Conservation (phyloP, 2,113 vertebrate species). For the Pangasianodon hypophthalmus region DNA sequence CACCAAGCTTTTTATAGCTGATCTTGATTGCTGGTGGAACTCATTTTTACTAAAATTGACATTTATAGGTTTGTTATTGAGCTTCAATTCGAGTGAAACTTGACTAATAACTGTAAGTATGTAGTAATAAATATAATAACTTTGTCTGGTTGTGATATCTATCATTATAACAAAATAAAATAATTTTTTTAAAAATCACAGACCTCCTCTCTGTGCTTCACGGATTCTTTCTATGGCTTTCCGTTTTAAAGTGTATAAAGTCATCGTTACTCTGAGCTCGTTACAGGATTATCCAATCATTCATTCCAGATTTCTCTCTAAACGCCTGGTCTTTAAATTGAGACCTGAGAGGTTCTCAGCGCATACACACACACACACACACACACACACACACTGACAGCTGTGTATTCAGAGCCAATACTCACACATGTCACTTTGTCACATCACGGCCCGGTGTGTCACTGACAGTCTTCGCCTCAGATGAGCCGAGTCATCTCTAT, state of each 20-base stretch:
- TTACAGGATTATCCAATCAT: background rate
- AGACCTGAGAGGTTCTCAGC: background rate
- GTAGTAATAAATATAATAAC: background rate
- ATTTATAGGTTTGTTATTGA: background rate
- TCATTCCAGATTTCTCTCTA: background rate
- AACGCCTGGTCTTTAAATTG: background rate
- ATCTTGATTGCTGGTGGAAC: background rate
- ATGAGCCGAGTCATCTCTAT: constrained; percentile 35
- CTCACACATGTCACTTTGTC: constrained; percentile 22
- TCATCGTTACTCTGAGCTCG: background rate
- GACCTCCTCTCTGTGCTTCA: background rate
- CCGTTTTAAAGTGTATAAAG: background rate
- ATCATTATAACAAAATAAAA: background rate
- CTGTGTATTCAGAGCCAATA: constrained; percentile 20
- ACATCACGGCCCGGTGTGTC: constrained; percentile 19
- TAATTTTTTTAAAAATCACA: background rate
- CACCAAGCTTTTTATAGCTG: background rate
- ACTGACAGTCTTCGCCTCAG: constrained; percentile 32
- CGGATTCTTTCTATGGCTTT: background rate
- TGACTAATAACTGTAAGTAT: background rate
- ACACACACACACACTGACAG: constrained; percentile 32
- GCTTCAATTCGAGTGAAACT: too few relatives aligned
- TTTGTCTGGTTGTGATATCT: background rate
- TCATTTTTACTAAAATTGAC: too few relatives aligned
- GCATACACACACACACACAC: background rate